Base-by-base conservation (phyloP, 2,888 invertebrate species). In the Drosophila neoperkinsi region DNA sequence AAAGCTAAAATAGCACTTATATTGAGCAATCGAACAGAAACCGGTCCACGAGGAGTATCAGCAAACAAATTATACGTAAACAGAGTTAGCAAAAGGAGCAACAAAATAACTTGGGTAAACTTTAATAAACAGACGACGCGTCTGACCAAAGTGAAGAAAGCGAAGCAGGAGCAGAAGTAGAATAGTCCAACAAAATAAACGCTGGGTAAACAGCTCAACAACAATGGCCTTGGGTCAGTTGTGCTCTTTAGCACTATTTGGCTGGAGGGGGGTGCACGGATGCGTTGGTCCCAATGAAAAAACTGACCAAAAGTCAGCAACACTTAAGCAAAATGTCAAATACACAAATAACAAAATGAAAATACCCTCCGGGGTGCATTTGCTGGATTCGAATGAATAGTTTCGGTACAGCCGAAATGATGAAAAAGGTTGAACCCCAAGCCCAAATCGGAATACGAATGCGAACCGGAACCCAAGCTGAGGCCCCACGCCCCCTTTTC, bases 321-420 rank as follows among this genome's bases (percentile, higher is more conserved):
- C 90, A 90, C 90, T 89, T 89, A 87, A 77, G 82, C 79, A 88
- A 90, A 87, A 90, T 87, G 87, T 90, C 87, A 87, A 87, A 89
- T 90, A 90, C 87, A 87, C 88, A 85, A 85, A 88, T 88, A 83
- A 74, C 82, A 65, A 73, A 85, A 77, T 82, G 78, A 80, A 85
- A 90, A 86, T 69, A 71, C 79, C 90, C 90, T 88, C 90, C 81
- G 68, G 85, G 90, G 85, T 90, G 90, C 90, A 86, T 86, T 86
- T 90, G 81, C 66, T 70, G 62, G 71, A 70, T 71, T 80, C 81
- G 76, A 88, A 78, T 85, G 90, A 85, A 85, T 83, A 88, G 90
- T 90, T 84, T 82, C 81, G 79, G 74, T 83, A 64, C 61, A 79
- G 71, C 77, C 64, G 55, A 72, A 84, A 72, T 66, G 82, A 56